phyloP scores from a whole-genome alignment of 2,888 invertebrate genomes.

The Aelia acuminata region DNA sequence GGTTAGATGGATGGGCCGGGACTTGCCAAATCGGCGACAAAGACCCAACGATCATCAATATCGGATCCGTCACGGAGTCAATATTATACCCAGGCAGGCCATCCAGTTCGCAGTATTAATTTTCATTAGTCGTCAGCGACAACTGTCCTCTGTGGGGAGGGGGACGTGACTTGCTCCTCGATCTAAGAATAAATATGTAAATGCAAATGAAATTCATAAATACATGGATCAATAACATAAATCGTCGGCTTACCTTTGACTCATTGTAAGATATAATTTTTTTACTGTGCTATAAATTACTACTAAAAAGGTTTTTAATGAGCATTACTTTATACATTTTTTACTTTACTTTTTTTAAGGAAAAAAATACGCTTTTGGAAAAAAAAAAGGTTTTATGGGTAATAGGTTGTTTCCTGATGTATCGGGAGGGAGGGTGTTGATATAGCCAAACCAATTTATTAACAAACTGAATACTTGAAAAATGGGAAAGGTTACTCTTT shows the following conservation, averaged over 20 bases:
- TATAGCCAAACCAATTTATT: no score
- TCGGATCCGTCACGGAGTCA: slow-evolving; percentile 26
- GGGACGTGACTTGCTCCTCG: not conserved
- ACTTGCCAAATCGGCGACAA: slow-evolving; percentile 48
- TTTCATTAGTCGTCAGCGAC: slow-evolving; percentile 1
- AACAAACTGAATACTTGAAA: no score
- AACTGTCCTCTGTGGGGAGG: not conserved
- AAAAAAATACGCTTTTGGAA: no score
- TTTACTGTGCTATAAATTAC: not conserved
- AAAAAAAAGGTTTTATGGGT: no score
- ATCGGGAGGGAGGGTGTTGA: no score
- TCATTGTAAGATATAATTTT: not conserved
- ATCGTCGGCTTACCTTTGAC: not conserved
- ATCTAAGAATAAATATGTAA: not conserved
- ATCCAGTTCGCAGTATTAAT: slow-evolving; percentile 18
- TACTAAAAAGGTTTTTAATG: no score
- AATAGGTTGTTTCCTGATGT: no score
- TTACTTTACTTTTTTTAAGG: no score
- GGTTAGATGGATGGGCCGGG: slow-evolving; percentile 32
- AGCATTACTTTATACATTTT: no score
- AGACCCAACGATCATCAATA: slow-evolving; percentile 22
- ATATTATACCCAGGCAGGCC: not conserved
- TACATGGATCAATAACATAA: not conserved
- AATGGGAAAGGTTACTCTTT: no score
- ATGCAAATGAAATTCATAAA: not conserved